Base-by-base conservation (phyloP, 2,888 invertebrate genomes). In the Schrankia costaestrigalis region DNA sequence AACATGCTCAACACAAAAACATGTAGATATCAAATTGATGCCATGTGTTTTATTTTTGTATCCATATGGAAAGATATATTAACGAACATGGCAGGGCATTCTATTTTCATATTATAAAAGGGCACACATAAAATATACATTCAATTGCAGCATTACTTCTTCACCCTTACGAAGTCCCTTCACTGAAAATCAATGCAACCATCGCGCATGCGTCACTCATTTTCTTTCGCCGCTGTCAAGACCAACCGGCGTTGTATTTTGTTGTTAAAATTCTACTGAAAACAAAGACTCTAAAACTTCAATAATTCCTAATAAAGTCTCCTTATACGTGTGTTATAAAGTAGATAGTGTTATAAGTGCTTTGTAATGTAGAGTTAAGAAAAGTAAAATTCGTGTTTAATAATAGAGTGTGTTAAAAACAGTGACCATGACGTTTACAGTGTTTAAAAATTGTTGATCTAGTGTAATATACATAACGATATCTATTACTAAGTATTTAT, bases 121-220 rank as follows among this genome's bases (percentile, higher is more conserved):
- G n/a, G n/a, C n/a, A n/a, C n/a, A n/a, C n/a, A n/a, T n/a, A n/a
- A n/a, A n/a, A n/a, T n/a, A n/a, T n/a, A n/a, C n/a, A n/a, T n/a
- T n/a, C n/a, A n/a, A 21, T 2, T 3, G 9, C 21, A 21, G n/a
- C 2, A 35, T 25, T 9, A 31, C 24, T 29, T 5, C 9, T n/a
- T n/a, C n/a, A n/a, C n/a, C n/a, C 5, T 22, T 5, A 22, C 11
- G 6, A 29, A 35, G 48, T 52, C 55, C 52, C 70, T 53, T 61
- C 73, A 64, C 72, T 80, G 70, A 80, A 79, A 84, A 85, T 85
- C 84, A 71, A 85, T 84, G 71, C 19, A 23, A 9, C n/a, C 19
- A 44, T 11, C 68, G 56, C 82, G 83, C 84, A 79, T 81, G 81
- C 83, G 83, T 59, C 45, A 24, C 19, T 12, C 26, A 34, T 45